A percentile compares a stretch with the other conserved stretches of the same genome.
Evolutionary conservation across 2,113 vertebrate species (phyloP).

Genomic region (Pterophyllum scalare): DNA sequence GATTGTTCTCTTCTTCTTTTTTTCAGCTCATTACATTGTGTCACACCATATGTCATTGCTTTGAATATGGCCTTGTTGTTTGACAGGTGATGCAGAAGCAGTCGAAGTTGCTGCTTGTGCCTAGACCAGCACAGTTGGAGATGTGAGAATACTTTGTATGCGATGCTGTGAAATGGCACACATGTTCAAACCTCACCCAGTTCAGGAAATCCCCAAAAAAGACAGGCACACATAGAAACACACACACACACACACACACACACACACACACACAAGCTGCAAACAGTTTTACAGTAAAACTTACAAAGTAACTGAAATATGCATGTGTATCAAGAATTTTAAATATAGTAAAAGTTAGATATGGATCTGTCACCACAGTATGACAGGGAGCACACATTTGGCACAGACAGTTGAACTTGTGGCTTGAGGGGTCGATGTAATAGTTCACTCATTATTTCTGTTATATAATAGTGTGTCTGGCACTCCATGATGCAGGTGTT

Average conservation of each 20-base stretch:
- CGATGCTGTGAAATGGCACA: conserved; percentile 9
- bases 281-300: no score
- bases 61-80: neutral
- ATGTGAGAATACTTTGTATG: conserved; percentile 8
- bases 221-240: neutral
- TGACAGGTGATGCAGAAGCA: neutral
- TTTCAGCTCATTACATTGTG: neutral
- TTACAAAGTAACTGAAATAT: neutral
- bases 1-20: neutral
- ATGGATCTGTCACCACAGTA: neutral
- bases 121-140: neutral
- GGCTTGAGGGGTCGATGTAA: conserved; percentile 12
- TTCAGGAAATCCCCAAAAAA: conserved; percentile 49
- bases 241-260: neutral
- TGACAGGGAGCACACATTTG: neutral
- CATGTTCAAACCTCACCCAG: conserved; percentile 42
- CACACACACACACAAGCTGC: neutral
- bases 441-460: conserved; percentile 9
- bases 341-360: neutral
- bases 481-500: conserved; percentile 32
- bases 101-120: neutral
- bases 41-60: neutral
- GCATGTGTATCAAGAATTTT: neutral
- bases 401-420: conserved; percentile 12
- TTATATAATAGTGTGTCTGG: conserved; percentile 33